Base-by-base conservation (phyloP, 30 jellyfish, hydroid and myxozoan genomes). In the Clytia hemisphaerica region DNA sequence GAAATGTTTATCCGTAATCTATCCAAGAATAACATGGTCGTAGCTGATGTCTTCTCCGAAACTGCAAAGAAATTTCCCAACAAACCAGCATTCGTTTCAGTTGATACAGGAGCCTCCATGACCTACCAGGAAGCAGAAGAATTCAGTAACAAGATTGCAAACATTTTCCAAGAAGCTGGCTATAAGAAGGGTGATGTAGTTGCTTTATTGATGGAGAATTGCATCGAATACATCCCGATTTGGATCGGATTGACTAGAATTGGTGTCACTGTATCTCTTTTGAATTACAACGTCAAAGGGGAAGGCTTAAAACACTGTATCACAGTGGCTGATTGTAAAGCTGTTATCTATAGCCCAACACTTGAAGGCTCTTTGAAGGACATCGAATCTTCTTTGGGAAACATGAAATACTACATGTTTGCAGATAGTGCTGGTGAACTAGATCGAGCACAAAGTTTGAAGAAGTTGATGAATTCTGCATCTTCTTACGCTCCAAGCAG, bases 171-270 rank as follows among this genome's bases (percentile, higher is more conserved):
- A n/a, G 93, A 71, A 19, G 77, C 77, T 7, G 92, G 92, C n/a
- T 81, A 62, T 72, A 62, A 80, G 55, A 71, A 80, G 49, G 98
- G 93, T 61, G 98, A 89, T 57, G 92, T 63, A 26, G 95, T 89
- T 7, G 98, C 92, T 0, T 49, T 89, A 12, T 58, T 91, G 45
- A 72, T 91, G 95, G 94, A 83, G 45, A 68, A 83, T 9, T 21
- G 81, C 15, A 75, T 92, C 0, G 92, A 73, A 36, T 83, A 61
- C 57, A 75, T 78, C n/a, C 72, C 88, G 45, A 58, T 68, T 26
- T 91, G 99, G 99, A 73, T 91, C 10, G 99, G 99, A 0, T 58
- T 91, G 60, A 58, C 99, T 21, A 82, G 73, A 73, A 45, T 78
- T 16, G 99, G 99, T 9, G 77, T 83, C 3, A 48, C 83, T 28